Evolutionary conservation across 1,140 invertebrate genomes (phyloP), one percentile per base, ranked within the genome.

Genomic region (Caerostris extrusa): DNA sequence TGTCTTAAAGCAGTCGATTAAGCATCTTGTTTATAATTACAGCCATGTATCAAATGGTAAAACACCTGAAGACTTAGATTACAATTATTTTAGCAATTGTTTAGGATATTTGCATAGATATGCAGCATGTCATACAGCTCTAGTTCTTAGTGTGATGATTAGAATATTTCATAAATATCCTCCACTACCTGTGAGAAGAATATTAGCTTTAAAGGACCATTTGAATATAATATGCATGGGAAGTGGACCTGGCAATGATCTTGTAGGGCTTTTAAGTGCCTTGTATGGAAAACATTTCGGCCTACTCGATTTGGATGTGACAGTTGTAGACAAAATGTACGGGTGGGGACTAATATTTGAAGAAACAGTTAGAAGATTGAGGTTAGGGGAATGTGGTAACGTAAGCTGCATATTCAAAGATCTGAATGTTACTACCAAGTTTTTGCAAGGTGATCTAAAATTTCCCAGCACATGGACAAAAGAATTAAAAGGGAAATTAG

Each of bases 201-300:
- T 91, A 69, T 55, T 91, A 53, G 77, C 69, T 14, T 55, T 91
- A 6, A 91, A 91, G 17, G 17, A 82, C 6, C 6, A 82, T 5
- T 56, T 91, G 53, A 82, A 61, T 12, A 12, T 91, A 12, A 12
- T 91, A 0, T 82, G 90, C 19, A 14, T 91, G 3, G 90, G 90
- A 4, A 53, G 90, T 8, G 90, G 90, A n/a, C 90, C 90, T 6
- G 71, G 90, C 0, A 91, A 82, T 56, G 90, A 91, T 53, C 50
- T 82, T 5, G 19, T 91, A 3, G 90, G 90, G 0, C 10, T 91
- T 7, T 10, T 91, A 19, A 91, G 90, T 58, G 90, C 90, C 6
- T 50, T 91, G 5, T 91, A 91, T 53, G 90, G 90, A 19, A 81
- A 82, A 12, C 90, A 91, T 50, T 91, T 57, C 53, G 90, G 90